phyloP scores from a whole-genome alignment of 1,140 invertebrate genomes.

The Hesperophylax magnus region DNA sequence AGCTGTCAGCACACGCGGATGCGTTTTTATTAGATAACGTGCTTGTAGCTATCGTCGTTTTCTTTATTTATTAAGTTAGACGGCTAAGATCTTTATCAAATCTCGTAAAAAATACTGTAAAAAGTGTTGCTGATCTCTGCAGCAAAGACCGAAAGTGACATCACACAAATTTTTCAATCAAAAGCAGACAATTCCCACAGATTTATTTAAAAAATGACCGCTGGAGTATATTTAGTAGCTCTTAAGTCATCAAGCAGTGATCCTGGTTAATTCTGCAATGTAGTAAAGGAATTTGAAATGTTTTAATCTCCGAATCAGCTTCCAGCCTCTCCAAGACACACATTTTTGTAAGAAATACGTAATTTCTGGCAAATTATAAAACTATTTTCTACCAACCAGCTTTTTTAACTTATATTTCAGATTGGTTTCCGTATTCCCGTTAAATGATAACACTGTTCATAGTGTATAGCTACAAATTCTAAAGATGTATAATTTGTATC shows the following conservation, averaged over 20 bases:
- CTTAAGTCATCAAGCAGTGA: conserved; percentile 5
- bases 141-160: background rate
- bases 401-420: too few species aligned
- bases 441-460: too few species aligned
- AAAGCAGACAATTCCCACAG: conserved; percentile 24
- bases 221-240: conserved; percentile 6
- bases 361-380: too few species aligned
- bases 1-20: background rate
- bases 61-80: background rate
- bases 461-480: too few species aligned
- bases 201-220: conserved; percentile 27
- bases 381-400: too few species aligned
- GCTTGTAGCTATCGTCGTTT: background rate
- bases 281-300: too few species aligned
- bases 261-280: background rate
- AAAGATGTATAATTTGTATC: too few species aligned
- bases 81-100: background rate
- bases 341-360: too few species aligned
- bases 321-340: too few species aligned
- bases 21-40: background rate
- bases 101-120: background rate
- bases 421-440: too few species aligned
- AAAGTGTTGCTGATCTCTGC: background rate
- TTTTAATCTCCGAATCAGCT: too few species aligned
- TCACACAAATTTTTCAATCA: conserved; percentile 23